These are phyloP conservation scores for Uloborus plumipes DNA, from an alignment of 2,888 invertebrate genomes.

Conservation along the genomic window DNA sequence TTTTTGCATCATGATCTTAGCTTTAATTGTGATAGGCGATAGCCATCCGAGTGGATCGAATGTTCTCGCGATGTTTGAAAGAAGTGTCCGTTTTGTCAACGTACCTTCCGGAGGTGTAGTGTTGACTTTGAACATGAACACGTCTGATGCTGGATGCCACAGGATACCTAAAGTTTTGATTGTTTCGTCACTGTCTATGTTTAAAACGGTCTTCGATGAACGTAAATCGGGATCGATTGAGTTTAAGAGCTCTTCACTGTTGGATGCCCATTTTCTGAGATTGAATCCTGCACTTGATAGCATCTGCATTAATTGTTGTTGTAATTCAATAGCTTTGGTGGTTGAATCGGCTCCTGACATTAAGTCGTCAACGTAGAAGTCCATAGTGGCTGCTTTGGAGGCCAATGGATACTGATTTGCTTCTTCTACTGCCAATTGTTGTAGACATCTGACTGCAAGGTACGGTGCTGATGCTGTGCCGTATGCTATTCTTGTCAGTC, in stretches of 20 bases:
- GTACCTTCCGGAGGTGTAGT: no score
- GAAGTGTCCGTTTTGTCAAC: no score
- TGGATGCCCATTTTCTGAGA: no score
- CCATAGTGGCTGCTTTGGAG: slow-evolving; percentile 54
- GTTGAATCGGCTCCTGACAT: slow-evolving; percentile 65
- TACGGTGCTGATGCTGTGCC: slow-evolving; percentile 68
- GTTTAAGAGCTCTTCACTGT: no score
- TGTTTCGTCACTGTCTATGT: slow-evolving; percentile 14
- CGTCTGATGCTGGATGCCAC: slow-evolving; percentile 8
- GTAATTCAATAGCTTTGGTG: slow-evolving; percentile 58
- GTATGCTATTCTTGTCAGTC: slow-evolving; percentile 69
- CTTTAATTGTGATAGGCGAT: no score
- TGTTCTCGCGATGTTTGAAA: slow-evolving; percentile 30
- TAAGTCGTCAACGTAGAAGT: slow-evolving; percentile 69
- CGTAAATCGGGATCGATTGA: not conserved
- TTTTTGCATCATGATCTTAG: no score
- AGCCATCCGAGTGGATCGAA: no score
- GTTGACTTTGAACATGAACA: not conserved
- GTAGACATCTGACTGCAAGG: slow-evolving; percentile 67
- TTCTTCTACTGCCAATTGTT: slow-evolving; percentile 65
- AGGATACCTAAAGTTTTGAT: slow-evolving; percentile 33
- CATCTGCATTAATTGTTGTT: no score
- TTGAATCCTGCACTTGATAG: no score
- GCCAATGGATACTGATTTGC: slow-evolving; percentile 49
- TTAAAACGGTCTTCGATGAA: not conserved